Evolutionary conservation across 2,888 invertebrate genomes (phyloP).

Genomic region (Phengaris arion): DNA sequence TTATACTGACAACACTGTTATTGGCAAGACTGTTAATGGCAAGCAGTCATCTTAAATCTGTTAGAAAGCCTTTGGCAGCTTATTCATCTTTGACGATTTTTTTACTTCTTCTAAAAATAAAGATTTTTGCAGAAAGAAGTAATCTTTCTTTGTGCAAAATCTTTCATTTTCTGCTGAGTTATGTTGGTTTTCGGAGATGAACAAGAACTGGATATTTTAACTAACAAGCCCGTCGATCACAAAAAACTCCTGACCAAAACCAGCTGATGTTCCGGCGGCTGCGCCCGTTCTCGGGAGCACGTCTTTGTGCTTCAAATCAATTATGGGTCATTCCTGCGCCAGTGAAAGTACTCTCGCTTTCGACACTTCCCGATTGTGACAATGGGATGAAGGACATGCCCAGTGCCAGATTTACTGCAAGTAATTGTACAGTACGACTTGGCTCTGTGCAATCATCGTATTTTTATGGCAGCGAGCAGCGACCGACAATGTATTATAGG

Average conservation of each 20-base stretch:
- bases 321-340: slow-evolving; percentile 46
- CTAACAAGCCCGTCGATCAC: not conserved
- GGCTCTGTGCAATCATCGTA: not conserved
- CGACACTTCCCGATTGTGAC: slow-evolving; percentile 36
- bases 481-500: no score
- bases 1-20: no score
- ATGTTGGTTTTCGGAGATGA: not conserved
- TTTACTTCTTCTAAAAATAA: not conserved
- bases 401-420: not conserved
- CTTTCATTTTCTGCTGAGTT: not conserved
- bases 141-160: not conserved
- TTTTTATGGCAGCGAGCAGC: not conserved
- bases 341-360: slow-evolving; percentile 65
- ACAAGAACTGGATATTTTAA: not conserved
- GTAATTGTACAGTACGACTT: not conserved
- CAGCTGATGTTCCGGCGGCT: slow-evolving; percentile 60
- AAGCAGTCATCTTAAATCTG: no score
- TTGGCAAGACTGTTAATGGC: no score
- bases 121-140: not conserved
- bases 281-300: slow-evolving; percentile 49
- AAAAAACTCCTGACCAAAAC: slow-evolving; percentile 45
- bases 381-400: slow-evolving; percentile 20
- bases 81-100: no score
- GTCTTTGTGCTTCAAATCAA: slow-evolving; percentile 52
- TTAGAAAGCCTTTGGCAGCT: no score